Evolutionary conservation across 2,113 vertebrate species (phyloP), one percentile per base, ranked within the genome.

Genomic region (Neolamprologus toae): DNA sequence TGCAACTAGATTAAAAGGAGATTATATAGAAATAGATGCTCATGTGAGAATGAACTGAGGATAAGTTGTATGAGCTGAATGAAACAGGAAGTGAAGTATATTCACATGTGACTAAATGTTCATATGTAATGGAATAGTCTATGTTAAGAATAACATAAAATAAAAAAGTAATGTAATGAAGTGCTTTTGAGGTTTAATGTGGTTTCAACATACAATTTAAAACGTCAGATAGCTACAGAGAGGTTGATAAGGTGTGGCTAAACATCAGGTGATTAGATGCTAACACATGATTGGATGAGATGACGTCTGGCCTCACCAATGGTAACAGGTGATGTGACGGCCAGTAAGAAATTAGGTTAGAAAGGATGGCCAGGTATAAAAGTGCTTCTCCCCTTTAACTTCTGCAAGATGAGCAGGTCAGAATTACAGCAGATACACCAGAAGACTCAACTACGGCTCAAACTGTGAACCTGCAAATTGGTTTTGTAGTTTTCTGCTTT

Each of bases 311-410:
- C 16, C 28, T 63, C 28, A 63, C 28, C 9, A 19, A 11, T 35
- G 16, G 17, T 35, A 63, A n/a, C 31, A 63, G 31, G 59, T 35
- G 9, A 35, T 63, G 28, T 63, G 59, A 63, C 6, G 2, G 17
- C 59, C 9, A 11, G 28, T 19, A 63, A 0, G 0, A 63, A 63
- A 63, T 63, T 33, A 1, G 16, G 0, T 1, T 1, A 63, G 28
- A 63, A 63, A 63, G 28, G 16, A 63, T 33, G 59, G 0, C 5
- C 28, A 11, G 59, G 59, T 33, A 11, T 61, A 33, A 61, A 4
- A 61, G 28, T 4, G 3, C 0, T 33, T 10, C 3, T 61, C 5
- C 28, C 57, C 57, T 61, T 33, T 19, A 61, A 19, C 28, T 61
- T 61, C 26, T 61, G 57, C 57, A 33, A 61, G 28, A 33, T 61